phyloP scores from a whole-genome alignment of 92 coral and sea anemone genomes.

The Parazoanthus atlanticus region DNA sequence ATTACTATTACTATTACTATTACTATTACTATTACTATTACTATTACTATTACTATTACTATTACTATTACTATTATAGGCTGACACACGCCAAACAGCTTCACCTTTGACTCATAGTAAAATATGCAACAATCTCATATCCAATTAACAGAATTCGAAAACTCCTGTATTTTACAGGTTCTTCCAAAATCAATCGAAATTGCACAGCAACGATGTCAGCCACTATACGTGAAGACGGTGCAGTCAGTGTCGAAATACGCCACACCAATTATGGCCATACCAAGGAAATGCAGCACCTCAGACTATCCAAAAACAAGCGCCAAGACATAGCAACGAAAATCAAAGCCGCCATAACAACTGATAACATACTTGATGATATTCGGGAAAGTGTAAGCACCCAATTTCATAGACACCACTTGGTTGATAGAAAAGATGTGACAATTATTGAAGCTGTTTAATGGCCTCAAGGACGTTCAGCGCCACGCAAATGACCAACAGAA shows the following conservation, averaged over 20 bases:
- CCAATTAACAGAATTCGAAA: background rate
- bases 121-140: background rate
- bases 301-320: conserved; percentile 44
- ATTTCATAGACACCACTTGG: conserved; percentile 51
- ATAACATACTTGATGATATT: conserved; percentile 57
- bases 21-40: no score
- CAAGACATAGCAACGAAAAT: conserved; percentile 61
- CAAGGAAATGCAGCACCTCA: conserved; percentile 56
- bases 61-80: no score
- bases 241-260: conserved; percentile 49
- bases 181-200: conserved; percentile 58
- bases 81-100: background rate
- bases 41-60: no score
- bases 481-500: conserved; percentile 70
- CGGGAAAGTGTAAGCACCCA: conserved; percentile 44
- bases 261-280: conserved; percentile 66
- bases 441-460: conserved; percentile 62
- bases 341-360: conserved; percentile 54
- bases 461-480: conserved; percentile 45
- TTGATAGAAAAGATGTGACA: conserved; percentile 56
- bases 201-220: conserved; percentile 59
- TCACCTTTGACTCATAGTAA: no score
- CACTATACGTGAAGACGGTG: conserved; percentile 3
- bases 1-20: no score
- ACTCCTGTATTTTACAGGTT: conserved; percentile 43